phyloP scores from a whole-genome alignment of 2,113 vertebrate species.

The Macquaria australasica region DNA sequence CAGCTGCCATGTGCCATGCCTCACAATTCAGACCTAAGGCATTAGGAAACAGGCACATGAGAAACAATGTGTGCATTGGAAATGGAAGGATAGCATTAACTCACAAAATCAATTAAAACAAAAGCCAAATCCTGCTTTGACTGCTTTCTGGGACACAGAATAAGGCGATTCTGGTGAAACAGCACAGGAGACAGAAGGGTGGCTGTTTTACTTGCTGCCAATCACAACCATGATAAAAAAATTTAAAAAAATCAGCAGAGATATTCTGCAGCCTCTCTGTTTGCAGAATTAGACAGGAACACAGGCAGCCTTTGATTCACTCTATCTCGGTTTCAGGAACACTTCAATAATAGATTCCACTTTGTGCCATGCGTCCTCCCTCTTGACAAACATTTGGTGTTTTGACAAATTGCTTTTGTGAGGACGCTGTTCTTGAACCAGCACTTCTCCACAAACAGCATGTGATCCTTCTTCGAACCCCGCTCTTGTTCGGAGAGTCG shows the following conservation, averaged over 20 bases:
- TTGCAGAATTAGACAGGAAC: constrained; percentile 38
- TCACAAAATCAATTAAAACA: constrained; percentile 27
- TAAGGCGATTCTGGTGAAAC: constrained; percentile 38
- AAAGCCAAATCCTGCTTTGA: constrained; percentile 36
- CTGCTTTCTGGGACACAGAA: constrained; percentile 48
- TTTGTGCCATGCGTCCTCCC: background rate
- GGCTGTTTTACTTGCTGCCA: constrained; percentile 17
- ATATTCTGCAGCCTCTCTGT: constrained; percentile 20
- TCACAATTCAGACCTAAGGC: background rate
- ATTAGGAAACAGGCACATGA: background rate
- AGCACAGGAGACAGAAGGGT: constrained; percentile 17
- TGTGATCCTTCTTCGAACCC: background rate
- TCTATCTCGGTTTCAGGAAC: background rate
- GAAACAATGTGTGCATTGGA: background rate
- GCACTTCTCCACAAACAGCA: constrained; percentile 7
- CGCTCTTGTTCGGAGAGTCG: background rate
- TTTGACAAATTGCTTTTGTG: constrained; percentile 38
- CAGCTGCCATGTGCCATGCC: background rate
- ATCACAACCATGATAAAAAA: constrained; percentile 9
- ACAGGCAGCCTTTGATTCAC: constrained; percentile 41
- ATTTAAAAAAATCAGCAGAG: too few relatives aligned
- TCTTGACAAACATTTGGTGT: constrained; percentile 36
- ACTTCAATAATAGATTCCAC: constrained; percentile 5
- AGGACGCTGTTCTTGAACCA: constrained; percentile 24
- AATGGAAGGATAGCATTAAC: constrained; percentile 1